Conservation (phyloP, 2,113 vertebrate genomes). For the Anolis carolinensis region DNA sequence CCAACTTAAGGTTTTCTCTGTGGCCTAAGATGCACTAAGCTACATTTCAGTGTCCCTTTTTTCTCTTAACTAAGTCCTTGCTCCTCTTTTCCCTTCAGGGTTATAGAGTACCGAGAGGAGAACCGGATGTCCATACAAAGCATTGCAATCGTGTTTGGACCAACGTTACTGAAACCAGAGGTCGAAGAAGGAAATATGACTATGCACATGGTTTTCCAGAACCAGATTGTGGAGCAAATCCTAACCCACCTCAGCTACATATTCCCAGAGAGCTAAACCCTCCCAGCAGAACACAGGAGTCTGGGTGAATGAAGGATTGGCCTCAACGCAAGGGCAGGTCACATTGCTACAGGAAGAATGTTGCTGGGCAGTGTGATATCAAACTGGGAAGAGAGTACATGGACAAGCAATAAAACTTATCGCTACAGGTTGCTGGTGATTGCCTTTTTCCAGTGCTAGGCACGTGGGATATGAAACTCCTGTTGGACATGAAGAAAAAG, state of each 20-base stretch:
- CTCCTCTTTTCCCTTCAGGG: conserved; percentile 66
- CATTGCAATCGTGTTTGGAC: conserved; percentile 93
- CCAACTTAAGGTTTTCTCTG: not conserved
- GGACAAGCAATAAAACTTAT: rapidly evolving
- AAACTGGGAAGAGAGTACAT: not conserved
- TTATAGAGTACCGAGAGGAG: conserved; percentile 82
- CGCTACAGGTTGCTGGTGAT: rapidly evolving
- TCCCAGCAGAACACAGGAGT: not conserved
- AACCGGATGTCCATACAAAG: conserved; percentile 96
- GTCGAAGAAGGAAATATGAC: conserved; percentile 85
- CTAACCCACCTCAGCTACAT: conserved; percentile 85
- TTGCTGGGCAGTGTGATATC: not conserved
- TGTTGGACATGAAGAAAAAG: not conserved
- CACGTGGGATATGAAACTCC: not conserved
- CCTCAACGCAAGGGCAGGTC: not conserved
- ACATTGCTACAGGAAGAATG: conserved; percentile 28
- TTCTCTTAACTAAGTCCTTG: rapidly evolving
- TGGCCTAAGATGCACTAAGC: not conserved
- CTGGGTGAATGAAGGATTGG: not conserved
- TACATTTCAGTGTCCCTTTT: not conserved
- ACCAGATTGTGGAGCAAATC: conserved; percentile 94
- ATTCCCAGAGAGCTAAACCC: conserved; percentile 77
- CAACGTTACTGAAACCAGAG: conserved; percentile 89
- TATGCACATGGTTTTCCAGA: conserved; percentile 96
- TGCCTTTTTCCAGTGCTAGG: not conserved